These are phyloP conservation scores for Danio albolineatus DNA, from an alignment of 2,797 vertebrate genomes.

Conservation along the genomic window DNA sequence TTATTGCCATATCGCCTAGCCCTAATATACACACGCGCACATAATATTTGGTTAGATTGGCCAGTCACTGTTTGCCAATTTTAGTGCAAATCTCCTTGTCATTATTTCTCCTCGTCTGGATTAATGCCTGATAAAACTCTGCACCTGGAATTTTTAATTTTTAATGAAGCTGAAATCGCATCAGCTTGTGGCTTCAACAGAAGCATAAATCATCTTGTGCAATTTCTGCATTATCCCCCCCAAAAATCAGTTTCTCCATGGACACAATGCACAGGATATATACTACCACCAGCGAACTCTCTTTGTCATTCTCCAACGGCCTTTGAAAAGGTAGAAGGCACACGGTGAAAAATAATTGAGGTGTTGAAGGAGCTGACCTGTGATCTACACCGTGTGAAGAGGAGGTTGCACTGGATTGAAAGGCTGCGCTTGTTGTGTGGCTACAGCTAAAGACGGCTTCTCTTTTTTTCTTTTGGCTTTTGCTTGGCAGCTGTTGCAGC, in stretches of 20 bases:
- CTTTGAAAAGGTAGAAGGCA: neutral
- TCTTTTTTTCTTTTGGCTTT: constrained; percentile 22
- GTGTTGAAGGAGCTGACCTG: constrained; percentile 35
- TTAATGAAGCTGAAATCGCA: neutral
- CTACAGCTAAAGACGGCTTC: neutral
- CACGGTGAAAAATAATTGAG: neutral
- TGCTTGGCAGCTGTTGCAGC: constrained; percentile 55
- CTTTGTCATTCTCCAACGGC: neutral
- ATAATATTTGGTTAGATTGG: neutral
- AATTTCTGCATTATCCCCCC: neutral
- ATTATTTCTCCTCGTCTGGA: neutral
- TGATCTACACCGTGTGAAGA: constrained; percentile 16
- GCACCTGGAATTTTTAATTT: neutral
- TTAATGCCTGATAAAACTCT: neutral
- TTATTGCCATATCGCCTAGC: no score
- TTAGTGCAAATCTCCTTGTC: neutral
- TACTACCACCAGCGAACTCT: neutral
- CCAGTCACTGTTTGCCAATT: neutral
- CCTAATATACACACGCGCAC: no score
- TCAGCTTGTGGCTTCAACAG: neutral
- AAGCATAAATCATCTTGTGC: neutral
- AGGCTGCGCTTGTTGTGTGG: neutral
- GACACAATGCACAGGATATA: neutral
- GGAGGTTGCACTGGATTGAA: constrained; percentile 6
- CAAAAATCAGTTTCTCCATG: neutral